A percentile compares a stretch with the other conserved stretches of the same genome.
phyloP scores from a whole-genome alignment of 2,113 vertebrate genomes.

The Chamaetylas fuelleborni region DNA sequence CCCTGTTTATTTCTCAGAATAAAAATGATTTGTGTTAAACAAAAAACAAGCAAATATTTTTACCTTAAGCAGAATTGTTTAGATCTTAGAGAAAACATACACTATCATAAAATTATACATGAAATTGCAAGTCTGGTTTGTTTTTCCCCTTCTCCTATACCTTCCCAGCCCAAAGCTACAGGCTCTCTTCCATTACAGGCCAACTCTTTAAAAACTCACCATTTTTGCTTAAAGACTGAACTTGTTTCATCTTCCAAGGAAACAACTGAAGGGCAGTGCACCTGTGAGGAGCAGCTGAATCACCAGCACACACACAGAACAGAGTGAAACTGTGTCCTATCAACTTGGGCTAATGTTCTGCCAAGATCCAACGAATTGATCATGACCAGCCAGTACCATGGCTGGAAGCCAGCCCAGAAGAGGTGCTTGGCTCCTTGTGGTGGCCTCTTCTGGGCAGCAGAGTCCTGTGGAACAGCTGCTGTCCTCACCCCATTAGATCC shows the following conservation, averaged over 20 bases:
- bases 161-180: not conserved
- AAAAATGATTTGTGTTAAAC: not conserved
- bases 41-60: not conserved
- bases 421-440: not conserved
- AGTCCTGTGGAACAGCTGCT: not conserved
- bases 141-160: accelerated
- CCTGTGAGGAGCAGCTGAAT: not conserved
- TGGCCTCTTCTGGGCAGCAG: not conserved
- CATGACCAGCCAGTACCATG: not conserved
- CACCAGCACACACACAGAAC: not conserved
- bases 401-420: not conserved
- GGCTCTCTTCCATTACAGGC: not conserved
- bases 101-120: not conserved
- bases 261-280: not conserved
- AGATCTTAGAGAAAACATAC: not conserved
- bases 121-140: not conserved
- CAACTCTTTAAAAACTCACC: accelerated
- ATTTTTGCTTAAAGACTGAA: not conserved
- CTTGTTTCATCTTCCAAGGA: not conserved
- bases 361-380: not conserved
- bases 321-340: not conserved
- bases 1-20: not conserved
- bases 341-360: not conserved
- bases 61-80: not conserved
- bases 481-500: not conserved